Evolutionary conservation across 2,797 vertebrate species (phyloP).

Genomic region (Hypotaenidia philippensis): DNA sequence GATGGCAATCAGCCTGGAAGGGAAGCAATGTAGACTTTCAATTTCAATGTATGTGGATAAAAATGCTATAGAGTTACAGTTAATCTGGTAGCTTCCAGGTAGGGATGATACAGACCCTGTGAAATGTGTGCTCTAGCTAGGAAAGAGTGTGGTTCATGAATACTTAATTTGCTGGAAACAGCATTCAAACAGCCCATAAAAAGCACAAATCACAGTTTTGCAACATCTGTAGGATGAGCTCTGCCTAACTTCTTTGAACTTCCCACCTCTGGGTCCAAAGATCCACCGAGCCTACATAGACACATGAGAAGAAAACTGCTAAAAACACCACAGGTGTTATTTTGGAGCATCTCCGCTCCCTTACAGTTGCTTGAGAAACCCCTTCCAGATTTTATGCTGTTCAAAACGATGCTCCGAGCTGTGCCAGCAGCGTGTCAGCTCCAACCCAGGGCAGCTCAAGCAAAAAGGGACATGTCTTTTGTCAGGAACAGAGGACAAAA

Average conservation of each 20-base stretch:
- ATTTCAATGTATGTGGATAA: not conserved
- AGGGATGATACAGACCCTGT: not conserved
- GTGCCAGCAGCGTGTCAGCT: not conserved
- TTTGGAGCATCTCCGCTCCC: not conserved
- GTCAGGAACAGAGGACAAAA: not conserved
- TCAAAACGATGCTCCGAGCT: not conserved
- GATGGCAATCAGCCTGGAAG: not conserved
- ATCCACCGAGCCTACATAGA: accelerated
- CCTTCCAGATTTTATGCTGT: not conserved
- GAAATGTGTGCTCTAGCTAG: not conserved
- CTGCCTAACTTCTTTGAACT: not conserved
- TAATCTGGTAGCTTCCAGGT: not conserved
- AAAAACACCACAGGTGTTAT: not conserved
- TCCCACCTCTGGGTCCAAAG: not conserved
- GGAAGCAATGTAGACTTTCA: not conserved
- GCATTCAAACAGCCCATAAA: not conserved
- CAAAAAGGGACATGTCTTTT: not conserved
- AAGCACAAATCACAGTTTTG: not conserved
- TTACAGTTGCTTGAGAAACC: not conserved
- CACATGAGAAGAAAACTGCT: not conserved
- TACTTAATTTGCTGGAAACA: not conserved
- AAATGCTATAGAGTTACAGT: not conserved
- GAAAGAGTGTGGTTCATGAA: not conserved
- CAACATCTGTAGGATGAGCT: not conserved
- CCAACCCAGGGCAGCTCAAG: not conserved